These are phyloP conservation scores for Spodoptera littoralis DNA, from an alignment of 2,888 invertebrate genomes.

Conservation along the genomic window DNA sequence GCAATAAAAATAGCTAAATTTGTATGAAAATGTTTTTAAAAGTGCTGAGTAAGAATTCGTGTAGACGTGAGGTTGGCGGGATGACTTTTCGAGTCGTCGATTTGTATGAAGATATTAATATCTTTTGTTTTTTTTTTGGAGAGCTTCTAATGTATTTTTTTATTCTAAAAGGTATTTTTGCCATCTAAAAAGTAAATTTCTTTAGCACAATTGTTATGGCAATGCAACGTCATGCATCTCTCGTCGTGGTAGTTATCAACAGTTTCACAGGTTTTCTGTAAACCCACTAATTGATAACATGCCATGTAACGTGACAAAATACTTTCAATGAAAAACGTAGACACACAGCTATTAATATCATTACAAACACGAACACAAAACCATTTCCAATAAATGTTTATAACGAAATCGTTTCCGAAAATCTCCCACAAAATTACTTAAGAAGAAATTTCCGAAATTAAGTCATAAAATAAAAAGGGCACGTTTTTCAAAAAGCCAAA, in stretches of 20 bases:
- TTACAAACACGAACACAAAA: neutral
- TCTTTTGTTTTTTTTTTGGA: neutral
- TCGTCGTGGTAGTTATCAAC: too few relatives aligned
- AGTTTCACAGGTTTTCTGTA: too few relatives aligned
- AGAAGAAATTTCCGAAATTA: constrained; percentile 44
- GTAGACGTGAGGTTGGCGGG: constrained; percentile 28
- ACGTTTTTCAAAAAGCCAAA: constrained; percentile 61
- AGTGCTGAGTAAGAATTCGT: constrained; percentile 36
- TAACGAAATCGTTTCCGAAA: constrained; percentile 19
- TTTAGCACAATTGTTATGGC: too few relatives aligned
- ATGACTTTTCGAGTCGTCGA: constrained; percentile 44
- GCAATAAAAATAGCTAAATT: constrained; percentile 45
- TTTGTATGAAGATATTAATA: constrained; percentile 28
- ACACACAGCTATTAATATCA: neutral
- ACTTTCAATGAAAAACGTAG: too few relatives aligned
- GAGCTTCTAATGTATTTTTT: too few relatives aligned
- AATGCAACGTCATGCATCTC: too few relatives aligned
- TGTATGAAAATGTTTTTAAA: constrained; percentile 36
- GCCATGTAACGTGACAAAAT: too few relatives aligned
- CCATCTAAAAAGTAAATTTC: too few relatives aligned
- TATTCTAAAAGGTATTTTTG: too few relatives aligned
- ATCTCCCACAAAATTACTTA: constrained; percentile 12
- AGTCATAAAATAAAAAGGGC: constrained; percentile 56
- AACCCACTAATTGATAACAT: too few relatives aligned
- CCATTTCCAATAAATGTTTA: neutral